Conservation (phyloP, 2,797 vertebrate species). For the Acestrorhynchus altus region DNA sequence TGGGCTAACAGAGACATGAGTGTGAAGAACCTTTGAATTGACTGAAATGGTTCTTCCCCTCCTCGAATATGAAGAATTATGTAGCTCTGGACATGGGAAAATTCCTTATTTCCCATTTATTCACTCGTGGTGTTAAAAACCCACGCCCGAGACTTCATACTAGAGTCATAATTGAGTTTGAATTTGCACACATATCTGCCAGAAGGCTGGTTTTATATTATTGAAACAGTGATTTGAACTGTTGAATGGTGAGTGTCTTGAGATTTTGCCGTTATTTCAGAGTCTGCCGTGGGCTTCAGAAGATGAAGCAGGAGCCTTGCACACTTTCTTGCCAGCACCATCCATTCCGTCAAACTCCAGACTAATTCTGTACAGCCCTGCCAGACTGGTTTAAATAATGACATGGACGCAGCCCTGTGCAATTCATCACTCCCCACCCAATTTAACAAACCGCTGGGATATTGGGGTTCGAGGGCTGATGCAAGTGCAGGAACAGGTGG, state of each 20-base stretch:
- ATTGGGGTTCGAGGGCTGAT: slow-evolving; percentile 52
- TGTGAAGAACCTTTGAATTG: too few relatives aligned
- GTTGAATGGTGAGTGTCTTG: not conserved
- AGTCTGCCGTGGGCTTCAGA: not conserved
- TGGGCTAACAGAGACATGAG: too few relatives aligned
- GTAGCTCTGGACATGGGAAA: too few relatives aligned
- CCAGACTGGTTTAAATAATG: slow-evolving; percentile 66
- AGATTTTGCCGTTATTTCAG: not conserved
- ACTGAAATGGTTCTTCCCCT: too few relatives aligned
- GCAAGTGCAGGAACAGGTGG: slow-evolving; percentile 31
- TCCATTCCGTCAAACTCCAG: not conserved
- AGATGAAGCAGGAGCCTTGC: slow-evolving; percentile 1
- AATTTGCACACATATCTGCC: not conserved
- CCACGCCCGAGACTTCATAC: too few relatives aligned
- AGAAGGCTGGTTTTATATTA: too few relatives aligned
- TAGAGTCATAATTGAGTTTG: too few relatives aligned
- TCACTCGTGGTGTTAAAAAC: too few relatives aligned
- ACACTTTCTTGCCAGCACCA: not conserved
- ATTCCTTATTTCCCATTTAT: too few relatives aligned
- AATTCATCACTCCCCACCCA: slow-evolving; percentile 57
- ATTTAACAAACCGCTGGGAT: slow-evolving; percentile 53
- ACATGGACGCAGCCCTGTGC: slow-evolving; percentile 55
- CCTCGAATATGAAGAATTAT: too few relatives aligned
- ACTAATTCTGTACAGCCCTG: slow-evolving; percentile 14
- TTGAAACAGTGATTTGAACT: not conserved